These are phyloP conservation scores for Platyrinchus mystaceus DNA, from an alignment of 2,797 vertebrate genomes.

Conservation along the genomic window DNA sequence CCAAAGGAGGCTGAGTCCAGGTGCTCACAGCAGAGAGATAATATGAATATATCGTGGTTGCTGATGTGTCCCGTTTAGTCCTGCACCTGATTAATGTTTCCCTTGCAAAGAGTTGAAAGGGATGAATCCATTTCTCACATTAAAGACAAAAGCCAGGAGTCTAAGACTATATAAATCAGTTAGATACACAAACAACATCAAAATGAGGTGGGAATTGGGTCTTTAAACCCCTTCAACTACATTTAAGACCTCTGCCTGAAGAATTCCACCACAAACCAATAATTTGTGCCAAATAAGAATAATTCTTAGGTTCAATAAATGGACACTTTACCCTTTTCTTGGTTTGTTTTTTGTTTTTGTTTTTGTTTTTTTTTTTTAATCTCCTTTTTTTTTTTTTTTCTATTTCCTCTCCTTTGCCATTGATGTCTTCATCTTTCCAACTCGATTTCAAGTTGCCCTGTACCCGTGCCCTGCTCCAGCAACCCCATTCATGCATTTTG, in stretches of 20 bases:
- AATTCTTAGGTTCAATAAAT: background rate
- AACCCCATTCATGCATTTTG: background rate
- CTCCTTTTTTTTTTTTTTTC: background rate
- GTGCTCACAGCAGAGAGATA: background rate
- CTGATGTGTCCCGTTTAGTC: background rate
- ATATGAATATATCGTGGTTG: background rate
- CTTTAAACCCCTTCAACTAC: background rate
- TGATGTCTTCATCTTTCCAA: background rate
- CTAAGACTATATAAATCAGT: background rate
- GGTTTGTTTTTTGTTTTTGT: no score
- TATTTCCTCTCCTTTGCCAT: background rate
- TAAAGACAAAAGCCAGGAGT: background rate
- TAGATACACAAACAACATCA: background rate
- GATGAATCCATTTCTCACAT: background rate
- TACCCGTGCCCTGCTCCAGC: accelerated
- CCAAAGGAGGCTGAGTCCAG: background rate
- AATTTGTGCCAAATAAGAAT: background rate
- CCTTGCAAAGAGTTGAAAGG: background rate
- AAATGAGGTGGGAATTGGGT: background rate
- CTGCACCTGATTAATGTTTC: background rate
- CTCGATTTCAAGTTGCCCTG: background rate
- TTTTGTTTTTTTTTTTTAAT: no score
- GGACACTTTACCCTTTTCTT: accelerated
- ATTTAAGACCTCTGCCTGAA: background rate
- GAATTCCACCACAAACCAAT: background rate